These are phyloP conservation scores for Spermophilus dauricus DNA, from an alignment of 2,113 vertebrate species.

Conservation along the genomic window DNA sequence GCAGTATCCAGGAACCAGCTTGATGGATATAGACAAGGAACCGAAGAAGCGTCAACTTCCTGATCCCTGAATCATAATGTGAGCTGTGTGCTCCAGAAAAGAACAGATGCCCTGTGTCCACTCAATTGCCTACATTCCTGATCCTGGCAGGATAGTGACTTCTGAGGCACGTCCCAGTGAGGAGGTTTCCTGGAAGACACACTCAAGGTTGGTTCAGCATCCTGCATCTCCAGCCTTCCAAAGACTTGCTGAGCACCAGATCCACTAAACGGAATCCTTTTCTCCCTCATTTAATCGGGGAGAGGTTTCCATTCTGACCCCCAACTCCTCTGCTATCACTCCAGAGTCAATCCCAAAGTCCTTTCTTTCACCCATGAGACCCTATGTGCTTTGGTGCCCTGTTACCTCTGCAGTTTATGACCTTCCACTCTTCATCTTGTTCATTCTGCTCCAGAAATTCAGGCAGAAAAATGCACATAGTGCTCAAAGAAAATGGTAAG, in stretches of 20 bases:
- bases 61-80: neutral
- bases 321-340: neutral
- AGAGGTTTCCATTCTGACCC: neutral
- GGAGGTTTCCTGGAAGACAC: neutral
- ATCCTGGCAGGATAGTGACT: neutral
- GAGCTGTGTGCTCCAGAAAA: neutral
- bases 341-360: neutral
- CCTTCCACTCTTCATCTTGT: neutral
- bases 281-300: neutral
- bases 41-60: neutral
- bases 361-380: neutral
- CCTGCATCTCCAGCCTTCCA: neutral
- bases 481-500: neutral
- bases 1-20: neutral
- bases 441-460: conserved; percentile 16
- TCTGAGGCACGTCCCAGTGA: neutral
- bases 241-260: neutral
- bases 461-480: neutral
- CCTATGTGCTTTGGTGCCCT: neutral
- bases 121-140: neutral
- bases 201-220: neutral
- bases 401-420: neutral
- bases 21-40: neutral
- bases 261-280: neutral
- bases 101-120: neutral